Evolutionary conservation across 2,113 vertebrate species (phyloP).

Genomic region (Sialia sialis): DNA sequence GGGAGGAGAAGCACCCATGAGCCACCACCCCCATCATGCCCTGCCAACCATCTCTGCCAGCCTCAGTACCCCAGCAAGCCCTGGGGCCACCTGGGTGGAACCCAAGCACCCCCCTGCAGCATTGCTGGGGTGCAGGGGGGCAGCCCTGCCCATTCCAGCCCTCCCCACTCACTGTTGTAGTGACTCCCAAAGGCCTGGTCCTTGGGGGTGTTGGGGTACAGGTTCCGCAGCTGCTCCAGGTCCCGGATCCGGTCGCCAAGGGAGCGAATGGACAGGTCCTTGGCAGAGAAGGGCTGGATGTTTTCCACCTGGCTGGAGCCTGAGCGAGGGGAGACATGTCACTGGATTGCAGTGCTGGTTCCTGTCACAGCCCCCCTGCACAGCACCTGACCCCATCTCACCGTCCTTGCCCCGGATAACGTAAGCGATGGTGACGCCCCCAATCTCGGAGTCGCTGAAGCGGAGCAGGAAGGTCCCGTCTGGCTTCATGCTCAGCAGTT

Average conservation of each 20-base stretch:
- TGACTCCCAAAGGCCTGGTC: constrained; percentile 85
- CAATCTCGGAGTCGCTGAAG: constrained; percentile 97
- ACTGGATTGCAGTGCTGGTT: neutral
- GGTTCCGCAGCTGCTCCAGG: constrained; percentile 79
- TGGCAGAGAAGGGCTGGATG: constrained; percentile 92
- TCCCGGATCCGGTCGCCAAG: constrained; percentile 90
- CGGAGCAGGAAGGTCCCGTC: constrained; percentile 93
- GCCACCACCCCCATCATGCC: rapidly evolving
- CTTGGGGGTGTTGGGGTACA: constrained; percentile 85
- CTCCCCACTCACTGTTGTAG: constrained; percentile 81
- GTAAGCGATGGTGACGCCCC: constrained; percentile 94
- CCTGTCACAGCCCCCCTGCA: rapidly evolving
- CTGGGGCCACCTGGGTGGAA: neutral
- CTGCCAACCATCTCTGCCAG: neutral
- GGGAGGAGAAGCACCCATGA: neutral
- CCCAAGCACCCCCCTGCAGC: rapidly evolving
- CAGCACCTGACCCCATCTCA: neutral
- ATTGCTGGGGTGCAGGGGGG: neutral
- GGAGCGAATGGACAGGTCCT: constrained; percentile 87
- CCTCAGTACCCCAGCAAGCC: neutral
- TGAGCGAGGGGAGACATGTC: neutral
- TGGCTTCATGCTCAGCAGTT: constrained; percentile 79
- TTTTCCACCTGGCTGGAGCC: constrained; percentile 89
- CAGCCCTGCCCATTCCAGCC: neutral
- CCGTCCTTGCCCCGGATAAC: constrained; percentile 75